A percentile compares a stretch with the other conserved stretches of the same genome.
phyloP scores from a whole-genome alignment of 2,888 invertebrate genomes.

The Conchocele bisecta region DNA sequence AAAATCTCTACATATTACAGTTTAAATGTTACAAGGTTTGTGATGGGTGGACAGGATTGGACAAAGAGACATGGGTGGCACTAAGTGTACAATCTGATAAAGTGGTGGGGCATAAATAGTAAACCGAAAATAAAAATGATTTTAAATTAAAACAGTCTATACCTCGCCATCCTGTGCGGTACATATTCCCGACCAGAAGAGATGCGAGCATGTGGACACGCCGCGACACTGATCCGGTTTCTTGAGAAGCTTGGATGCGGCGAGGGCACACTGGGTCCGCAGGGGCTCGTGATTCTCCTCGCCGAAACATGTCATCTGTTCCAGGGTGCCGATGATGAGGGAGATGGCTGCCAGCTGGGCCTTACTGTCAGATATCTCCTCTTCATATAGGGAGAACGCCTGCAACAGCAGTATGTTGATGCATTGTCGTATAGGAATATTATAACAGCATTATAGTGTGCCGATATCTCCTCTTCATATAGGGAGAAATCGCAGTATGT shows the following conservation, averaged over 20 bases:
- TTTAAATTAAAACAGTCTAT: conserved; percentile 5
- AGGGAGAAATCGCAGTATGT: too few species aligned
- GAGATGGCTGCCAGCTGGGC: conserved; percentile 98
- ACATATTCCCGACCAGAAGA: conserved; percentile 95
- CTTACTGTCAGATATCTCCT: conserved; percentile 97
- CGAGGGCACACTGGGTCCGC: conserved; percentile 96
- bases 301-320: conserved; percentile 96
- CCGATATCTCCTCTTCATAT: too few species aligned
- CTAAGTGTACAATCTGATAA: too few species aligned
- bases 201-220: conserved; percentile 95
- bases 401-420: conserved; percentile 82
- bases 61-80: too few species aligned
- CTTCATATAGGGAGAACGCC: conserved; percentile 98
- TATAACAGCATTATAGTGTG: too few species aligned
- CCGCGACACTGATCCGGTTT: conserved; percentile 99
- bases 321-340: conserved; percentile 96
- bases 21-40: too few species aligned
- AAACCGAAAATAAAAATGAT: too few species aligned
- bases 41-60: too few species aligned
- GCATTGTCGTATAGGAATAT: too few species aligned
- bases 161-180: conserved; percentile 71
- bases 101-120: too few species aligned
- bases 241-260: conserved; percentile 97
- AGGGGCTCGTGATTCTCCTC: conserved; percentile 99
- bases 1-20: too few species aligned